A percentile compares a stretch with the other conserved stretches of the same genome.
Evolutionary conservation across 2,797 vertebrate species (phyloP).

Genomic region (Chelon auratus): DNA sequence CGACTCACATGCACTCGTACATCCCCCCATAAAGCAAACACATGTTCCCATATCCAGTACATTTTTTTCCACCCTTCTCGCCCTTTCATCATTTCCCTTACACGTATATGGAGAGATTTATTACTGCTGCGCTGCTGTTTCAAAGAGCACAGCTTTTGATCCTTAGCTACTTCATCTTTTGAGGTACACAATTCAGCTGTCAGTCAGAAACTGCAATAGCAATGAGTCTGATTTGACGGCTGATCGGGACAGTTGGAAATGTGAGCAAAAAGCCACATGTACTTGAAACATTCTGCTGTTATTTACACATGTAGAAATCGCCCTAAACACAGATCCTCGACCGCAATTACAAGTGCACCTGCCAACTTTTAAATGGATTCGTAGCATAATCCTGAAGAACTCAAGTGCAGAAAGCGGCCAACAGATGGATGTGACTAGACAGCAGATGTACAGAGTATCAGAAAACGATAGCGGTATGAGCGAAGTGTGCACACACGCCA

Average conservation of each 20-base stretch:
- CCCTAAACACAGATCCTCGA: conserved; percentile 46
- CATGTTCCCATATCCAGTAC: conserved; percentile 19
- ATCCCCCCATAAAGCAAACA: conserved; percentile 10
- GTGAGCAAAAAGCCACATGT: conserved; percentile 19
- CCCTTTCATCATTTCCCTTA: conserved; percentile 30
- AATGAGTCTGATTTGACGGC: conserved; percentile 32
- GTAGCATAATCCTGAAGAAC: conserved; percentile 38
- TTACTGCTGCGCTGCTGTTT: conserved; percentile 32
- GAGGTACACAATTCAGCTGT: conserved; percentile 38
- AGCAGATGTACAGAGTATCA: conserved; percentile 33
- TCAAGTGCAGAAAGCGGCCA: conserved; percentile 21
- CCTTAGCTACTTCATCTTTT: conserved; percentile 38
- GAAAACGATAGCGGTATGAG: conserved; percentile 21
- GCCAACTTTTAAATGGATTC: conserved; percentile 59
- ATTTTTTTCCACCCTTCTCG: conserved; percentile 4
- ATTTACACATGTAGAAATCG: conserved; percentile 45
- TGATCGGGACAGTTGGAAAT: conserved; percentile 39
- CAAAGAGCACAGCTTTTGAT: conserved; percentile 52
- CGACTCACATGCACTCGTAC: conserved; percentile 15
- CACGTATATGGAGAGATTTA: conserved; percentile 23
- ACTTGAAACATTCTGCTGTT: conserved; percentile 27
- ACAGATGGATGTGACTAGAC: conserved; percentile 48
- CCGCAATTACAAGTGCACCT: conserved; percentile 58
- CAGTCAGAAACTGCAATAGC: conserved; percentile 36
- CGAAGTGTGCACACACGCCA: background rate